Conservation (phyloP, 2,797 vertebrate genomes). For the Allobates femoralis region DNA sequence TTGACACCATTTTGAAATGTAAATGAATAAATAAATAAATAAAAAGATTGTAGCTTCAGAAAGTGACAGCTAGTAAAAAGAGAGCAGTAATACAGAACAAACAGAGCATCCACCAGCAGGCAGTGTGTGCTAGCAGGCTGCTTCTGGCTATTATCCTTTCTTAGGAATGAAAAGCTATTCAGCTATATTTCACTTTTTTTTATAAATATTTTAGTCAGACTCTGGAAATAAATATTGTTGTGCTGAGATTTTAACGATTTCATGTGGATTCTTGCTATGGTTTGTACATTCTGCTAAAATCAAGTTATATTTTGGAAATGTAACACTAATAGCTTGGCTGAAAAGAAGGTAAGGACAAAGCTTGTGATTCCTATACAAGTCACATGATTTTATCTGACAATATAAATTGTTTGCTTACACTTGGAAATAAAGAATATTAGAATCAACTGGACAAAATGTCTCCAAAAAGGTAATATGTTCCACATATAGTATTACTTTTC, state of each 20-base stretch:
- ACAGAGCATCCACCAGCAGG: constrained; percentile 58
- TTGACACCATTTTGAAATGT: constrained; percentile 50
- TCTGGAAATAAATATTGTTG: constrained; percentile 53
- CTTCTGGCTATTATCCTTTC: constrained; percentile 57
- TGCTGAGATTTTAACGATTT: constrained; percentile 27
- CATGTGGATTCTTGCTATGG: constrained; percentile 30
- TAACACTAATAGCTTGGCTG: constrained; percentile 29
- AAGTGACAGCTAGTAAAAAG: constrained; percentile 46
- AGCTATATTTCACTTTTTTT: constrained; percentile 35
- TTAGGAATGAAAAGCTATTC: constrained; percentile 54
- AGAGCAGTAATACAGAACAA: constrained; percentile 52
- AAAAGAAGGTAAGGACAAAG: neutral
- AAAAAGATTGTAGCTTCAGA: constrained; percentile 6
- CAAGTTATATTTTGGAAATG: constrained; percentile 24
- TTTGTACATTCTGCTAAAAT: constrained; percentile 23
- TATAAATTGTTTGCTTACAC: constrained; percentile 23
- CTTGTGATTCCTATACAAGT: neutral
- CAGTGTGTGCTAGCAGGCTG: constrained; percentile 46
- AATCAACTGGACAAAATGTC: neutral
- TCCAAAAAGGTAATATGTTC: no score
- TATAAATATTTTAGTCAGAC: constrained; percentile 52
- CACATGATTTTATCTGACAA: neutral
- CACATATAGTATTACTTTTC: no score
- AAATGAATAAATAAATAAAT: neutral
- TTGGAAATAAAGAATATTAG: neutral